phyloP scores from a whole-genome alignment of 2,113 vertebrate species.

The Entosphenus tridentatus region DNA sequence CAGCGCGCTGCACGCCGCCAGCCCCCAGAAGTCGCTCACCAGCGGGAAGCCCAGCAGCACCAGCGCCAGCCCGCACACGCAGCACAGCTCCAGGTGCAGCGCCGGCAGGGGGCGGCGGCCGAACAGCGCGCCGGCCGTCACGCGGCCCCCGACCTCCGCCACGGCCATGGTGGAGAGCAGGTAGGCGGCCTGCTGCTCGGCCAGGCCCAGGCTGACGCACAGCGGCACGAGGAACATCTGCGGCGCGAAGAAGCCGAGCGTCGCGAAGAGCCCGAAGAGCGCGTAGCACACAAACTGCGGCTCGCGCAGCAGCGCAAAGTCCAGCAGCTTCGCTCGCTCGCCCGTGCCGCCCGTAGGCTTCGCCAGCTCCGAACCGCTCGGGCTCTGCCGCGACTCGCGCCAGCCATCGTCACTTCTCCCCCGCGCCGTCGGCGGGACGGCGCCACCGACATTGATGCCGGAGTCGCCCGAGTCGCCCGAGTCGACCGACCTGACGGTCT shows the following conservation, averaged over 20 bases:
- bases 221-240: constrained; percentile 70
- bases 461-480: not conserved
- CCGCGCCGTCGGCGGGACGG: not conserved
- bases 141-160: constrained; percentile 52
- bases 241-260: constrained; percentile 76
- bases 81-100: constrained; percentile 55
- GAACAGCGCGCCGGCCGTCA: constrained; percentile 46
- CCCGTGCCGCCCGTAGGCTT: not conserved
- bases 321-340: constrained; percentile 27
- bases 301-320: constrained; percentile 64
- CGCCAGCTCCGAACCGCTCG: not conserved
- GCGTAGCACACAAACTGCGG: constrained; percentile 62
- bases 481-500: not conserved
- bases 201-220: constrained; percentile 42
- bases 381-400: not conserved
- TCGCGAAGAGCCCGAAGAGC: constrained; percentile 73
- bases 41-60: constrained; percentile 57
- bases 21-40: constrained; percentile 46
- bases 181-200: constrained; percentile 39
- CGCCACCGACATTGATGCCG: not conserved
- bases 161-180: constrained; percentile 61
- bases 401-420: not conserved
- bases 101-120: constrained; percentile 37
- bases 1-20: constrained; percentile 46
- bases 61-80: constrained; percentile 28